Conservation (phyloP, 2,888 invertebrate species). For the Heliconius cydno region DNA sequence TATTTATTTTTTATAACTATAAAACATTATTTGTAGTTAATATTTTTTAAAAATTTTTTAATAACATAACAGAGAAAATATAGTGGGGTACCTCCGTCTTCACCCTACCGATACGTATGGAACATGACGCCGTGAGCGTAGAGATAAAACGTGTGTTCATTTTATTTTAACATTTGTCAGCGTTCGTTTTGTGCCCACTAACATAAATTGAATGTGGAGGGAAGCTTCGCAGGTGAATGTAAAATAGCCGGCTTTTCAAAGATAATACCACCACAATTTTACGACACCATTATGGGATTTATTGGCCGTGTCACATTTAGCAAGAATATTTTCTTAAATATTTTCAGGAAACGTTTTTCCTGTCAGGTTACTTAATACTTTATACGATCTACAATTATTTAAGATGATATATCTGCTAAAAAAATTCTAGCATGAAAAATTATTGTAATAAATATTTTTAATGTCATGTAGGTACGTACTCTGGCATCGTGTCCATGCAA, state of each 20-base stretch:
- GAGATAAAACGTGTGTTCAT: conserved; percentile 83
- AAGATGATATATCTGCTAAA: neutral
- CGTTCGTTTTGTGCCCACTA: conserved; percentile 83
- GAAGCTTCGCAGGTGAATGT: conserved; percentile 83
- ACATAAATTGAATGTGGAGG: conserved; percentile 83
- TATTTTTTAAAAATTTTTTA: neutral
- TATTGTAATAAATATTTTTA: neutral
- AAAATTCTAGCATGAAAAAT: neutral
- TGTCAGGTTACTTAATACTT: conserved; percentile 41
- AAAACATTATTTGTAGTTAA: neutral
- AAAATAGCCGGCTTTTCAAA: conserved; percentile 82
- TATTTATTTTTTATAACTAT: neutral
- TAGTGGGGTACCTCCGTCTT: conserved; percentile 27
- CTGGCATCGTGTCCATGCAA: conserved; percentile 18
- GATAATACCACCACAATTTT: conserved; percentile 82
- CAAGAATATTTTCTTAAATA: conserved; percentile 72
- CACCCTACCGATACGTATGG: conserved; percentile 53
- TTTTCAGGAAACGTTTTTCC: conserved; percentile 60
- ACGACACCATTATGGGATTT: conserved; percentile 82
- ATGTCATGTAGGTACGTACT: conserved; percentile 1
- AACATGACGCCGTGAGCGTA: conserved; percentile 74
- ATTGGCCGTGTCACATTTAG: conserved; percentile 79
- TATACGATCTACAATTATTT: conserved; percentile 39
- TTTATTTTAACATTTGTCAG: conserved; percentile 84
- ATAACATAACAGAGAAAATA: neutral